phyloP scores from a whole-genome alignment of 2,797 vertebrate species.

The Macropus fuliginosus region DNA sequence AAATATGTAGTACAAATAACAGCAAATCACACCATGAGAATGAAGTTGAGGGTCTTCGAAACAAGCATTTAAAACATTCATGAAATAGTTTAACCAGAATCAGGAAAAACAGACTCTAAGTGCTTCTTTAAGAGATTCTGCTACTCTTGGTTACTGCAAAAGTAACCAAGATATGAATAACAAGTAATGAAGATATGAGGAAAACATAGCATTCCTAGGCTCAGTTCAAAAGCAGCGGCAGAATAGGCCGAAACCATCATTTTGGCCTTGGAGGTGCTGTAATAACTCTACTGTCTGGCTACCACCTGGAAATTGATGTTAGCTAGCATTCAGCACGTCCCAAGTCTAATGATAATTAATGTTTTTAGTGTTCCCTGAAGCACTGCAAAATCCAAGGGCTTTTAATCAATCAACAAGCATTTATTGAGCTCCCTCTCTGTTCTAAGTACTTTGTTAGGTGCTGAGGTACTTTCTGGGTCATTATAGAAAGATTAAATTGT shows the following conservation, averaged over 20 bases:
- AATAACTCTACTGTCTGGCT: not conserved
- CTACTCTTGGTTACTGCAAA: not conserved
- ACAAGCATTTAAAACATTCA: not conserved
- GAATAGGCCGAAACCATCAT: not conserved
- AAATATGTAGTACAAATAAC: conserved; percentile 4
- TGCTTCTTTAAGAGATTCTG: not conserved
- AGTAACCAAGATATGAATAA: not conserved
- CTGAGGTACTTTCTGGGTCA: not conserved
- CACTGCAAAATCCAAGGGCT: not conserved
- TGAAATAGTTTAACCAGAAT: not conserved
- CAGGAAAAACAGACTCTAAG: not conserved
- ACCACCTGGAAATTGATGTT: not conserved
- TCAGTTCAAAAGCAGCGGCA: not conserved
- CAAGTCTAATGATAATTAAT: not conserved
- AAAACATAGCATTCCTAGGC: not conserved
- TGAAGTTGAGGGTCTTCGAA: not conserved
- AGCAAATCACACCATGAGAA: conserved; percentile 20
- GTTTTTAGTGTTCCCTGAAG: not conserved
- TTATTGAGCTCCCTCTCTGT: not conserved
- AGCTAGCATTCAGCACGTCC: not conserved
- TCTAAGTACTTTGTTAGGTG: not conserved
- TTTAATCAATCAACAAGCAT: not conserved
- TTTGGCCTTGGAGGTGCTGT: not conserved
- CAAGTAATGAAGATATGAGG: not conserved
- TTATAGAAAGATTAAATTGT: not conserved